Base-by-base conservation (phyloP, 30 jellyfish, hydroid and myxozoan genomes). In the Hydractinia symbiolongicarpus region DNA sequence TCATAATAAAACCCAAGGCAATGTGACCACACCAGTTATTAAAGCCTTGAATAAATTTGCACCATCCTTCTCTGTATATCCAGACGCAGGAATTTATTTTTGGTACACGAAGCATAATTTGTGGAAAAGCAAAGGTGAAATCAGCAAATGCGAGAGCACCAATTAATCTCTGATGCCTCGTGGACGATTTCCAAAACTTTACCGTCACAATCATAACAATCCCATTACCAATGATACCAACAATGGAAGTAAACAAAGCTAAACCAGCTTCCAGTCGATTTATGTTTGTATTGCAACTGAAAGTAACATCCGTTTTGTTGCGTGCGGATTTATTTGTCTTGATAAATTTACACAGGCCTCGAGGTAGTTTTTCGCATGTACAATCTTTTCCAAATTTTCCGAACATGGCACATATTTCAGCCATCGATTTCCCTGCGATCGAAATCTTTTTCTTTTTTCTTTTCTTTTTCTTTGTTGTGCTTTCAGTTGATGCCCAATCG, bases 1-100 rank as follows among this genome's bases (percentile, higher is more conserved):
- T 64, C 8, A 64, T 7, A 6, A 64, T 64, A 51, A 64, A 64
- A 0, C 74, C 74, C 19, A 64, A 6, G 0, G 74, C 74, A n/a
- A 51, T 64, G 52, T n/a, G 74, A 44, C 40, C 52, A 13, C 74
- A 64, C 74, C 74, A 64, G 74, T 64, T 51, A 64, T n/a, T 64
- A 13, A 64, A 44, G 40, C 17, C 9, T 64, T 44, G 40, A 7
- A 64, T 7, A 7, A 64, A 13, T 51, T 64, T 64, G 17, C 74
- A 64, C 74, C 19, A n/a, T 7, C 52, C 40, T 7, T 6, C 19
- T 44, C 74, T 51, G 16, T 64, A 64, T 64, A 64, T 64, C 74
- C 74, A 64, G 19, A n/a, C 40, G 74, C 74, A 64, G 7, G 74
- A n/a, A 44, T 51, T n/a, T 64, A 64, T 7, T n/a, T 64, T 44